Conservation (phyloP, 2,113 vertebrate genomes). For the Petaurus breviceps region DNA sequence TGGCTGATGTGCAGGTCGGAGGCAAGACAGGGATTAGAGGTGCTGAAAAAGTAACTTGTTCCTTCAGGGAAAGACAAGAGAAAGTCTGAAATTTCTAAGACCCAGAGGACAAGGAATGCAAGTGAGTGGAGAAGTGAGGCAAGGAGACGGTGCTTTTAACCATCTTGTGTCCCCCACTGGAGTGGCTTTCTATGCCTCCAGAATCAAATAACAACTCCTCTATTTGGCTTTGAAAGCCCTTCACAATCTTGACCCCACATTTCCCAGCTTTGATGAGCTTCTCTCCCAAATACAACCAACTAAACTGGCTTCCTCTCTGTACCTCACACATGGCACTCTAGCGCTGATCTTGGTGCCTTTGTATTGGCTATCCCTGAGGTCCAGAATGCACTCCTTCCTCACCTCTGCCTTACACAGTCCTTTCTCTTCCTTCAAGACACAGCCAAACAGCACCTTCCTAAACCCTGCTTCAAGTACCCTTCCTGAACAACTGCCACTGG, state of each 20-base stretch:
- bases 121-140: rapidly evolving
- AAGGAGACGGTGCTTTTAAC: not conserved
- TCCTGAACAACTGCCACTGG: too few relatives aligned
- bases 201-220: not conserved
- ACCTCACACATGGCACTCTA: not conserved
- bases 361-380: not conserved
- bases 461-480: too few relatives aligned
- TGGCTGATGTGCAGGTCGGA: conserved; percentile 57
- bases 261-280: not conserved
- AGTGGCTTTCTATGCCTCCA: not conserved
- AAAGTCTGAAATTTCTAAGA: not conserved
- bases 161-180: not conserved
- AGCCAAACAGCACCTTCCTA: not conserved
- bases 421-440: not conserved
- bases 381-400: not conserved
- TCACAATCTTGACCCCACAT: not conserved
- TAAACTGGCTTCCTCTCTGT: not conserved
- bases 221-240: not conserved
- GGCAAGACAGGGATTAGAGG: conserved; percentile 27
- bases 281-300: not conserved
- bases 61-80: not conserved
- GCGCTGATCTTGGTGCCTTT: not conserved
- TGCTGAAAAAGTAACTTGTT: not conserved
- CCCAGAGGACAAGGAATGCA: not conserved
- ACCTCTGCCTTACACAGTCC: not conserved